Percentiles rank a stretch among this genome's conserved stretches.
Conservation (phyloP, 2,113 vertebrate genomes). For the Otus sunia region DNA sequence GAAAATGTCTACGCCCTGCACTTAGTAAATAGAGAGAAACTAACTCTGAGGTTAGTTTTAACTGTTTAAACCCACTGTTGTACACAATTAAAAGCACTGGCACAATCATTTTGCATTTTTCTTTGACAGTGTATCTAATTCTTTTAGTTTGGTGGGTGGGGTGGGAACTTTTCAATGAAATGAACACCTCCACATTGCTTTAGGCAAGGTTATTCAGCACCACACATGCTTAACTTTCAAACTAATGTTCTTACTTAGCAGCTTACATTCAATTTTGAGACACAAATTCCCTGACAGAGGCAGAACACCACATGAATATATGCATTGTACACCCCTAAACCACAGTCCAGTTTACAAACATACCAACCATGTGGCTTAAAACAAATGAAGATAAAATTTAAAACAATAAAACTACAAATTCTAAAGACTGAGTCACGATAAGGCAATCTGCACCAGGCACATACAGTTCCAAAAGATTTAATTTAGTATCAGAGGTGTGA, state of each 20-base stretch:
- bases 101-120: not conserved
- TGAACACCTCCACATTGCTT: not conserved
- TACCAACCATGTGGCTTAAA: not conserved
- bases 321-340: not conserved
- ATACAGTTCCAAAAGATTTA: not conserved
- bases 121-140: not conserved
- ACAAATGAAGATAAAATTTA: not conserved
- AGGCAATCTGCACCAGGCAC: too few relatives aligned
- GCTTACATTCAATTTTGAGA: not conserved
- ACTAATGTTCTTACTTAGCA: not conserved
- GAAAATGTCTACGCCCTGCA: not conserved
- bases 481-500: not conserved
- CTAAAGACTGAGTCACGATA: not conserved
- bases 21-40: not conserved
- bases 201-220: not conserved
- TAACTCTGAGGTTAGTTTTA: not conserved
- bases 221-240: not conserved
- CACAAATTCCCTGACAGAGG: not conserved
- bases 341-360: not conserved
- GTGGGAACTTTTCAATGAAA: not conserved
- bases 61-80: not conserved
- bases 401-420: not conserved
- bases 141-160: not conserved
- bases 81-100: not conserved
- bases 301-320: not conserved